A percentile compares a stretch with the other conserved stretches of the same genome.
phyloP scores from a whole-genome alignment of 2,113 vertebrate species.

The Malurus cyaneus region DNA sequence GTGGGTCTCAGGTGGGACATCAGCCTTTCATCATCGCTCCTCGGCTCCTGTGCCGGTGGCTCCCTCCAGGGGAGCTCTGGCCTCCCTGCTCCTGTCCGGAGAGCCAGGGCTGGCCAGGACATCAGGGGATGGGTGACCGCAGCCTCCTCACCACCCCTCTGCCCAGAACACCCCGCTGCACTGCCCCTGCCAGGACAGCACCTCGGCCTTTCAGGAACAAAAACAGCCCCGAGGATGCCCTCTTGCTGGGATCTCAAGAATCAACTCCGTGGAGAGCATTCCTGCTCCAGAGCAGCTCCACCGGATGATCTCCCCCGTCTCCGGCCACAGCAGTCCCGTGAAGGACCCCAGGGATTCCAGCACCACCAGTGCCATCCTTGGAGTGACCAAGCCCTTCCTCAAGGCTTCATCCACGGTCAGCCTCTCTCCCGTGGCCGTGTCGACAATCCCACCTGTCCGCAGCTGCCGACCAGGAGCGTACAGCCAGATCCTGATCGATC shows the following conservation, averaged over 20 bases:
- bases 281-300: slow-evolving; percentile 84
- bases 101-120: slow-evolving; percentile 67
- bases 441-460: slow-evolving; percentile 84
- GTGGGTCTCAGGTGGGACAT: slow-evolving; percentile 83
- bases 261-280: slow-evolving; percentile 80
- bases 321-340: slow-evolving; percentile 87
- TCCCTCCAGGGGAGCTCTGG: slow-evolving; percentile 27
- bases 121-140: slow-evolving; percentile 77
- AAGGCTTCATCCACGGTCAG: slow-evolving; percentile 85
- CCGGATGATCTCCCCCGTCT: slow-evolving; percentile 85
- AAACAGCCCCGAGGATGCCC: slow-evolving; percentile 79
- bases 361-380: slow-evolving; percentile 79
- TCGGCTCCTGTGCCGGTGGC: neutral
- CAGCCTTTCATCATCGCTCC: slow-evolving; percentile 60
- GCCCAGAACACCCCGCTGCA: slow-evolving; percentile 73
- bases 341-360: slow-evolving; percentile 87
- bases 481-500: slow-evolving; percentile 90
- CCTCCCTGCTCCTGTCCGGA: slow-evolving; percentile 59
- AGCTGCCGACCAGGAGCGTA: slow-evolving; percentile 84
- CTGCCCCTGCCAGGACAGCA: slow-evolving; percentile 79
- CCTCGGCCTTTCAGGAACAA: slow-evolving; percentile 79
- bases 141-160: slow-evolving; percentile 70
- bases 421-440: slow-evolving; percentile 77
- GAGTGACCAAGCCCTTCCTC: slow-evolving; percentile 76
- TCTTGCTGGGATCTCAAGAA: slow-evolving; percentile 73